Evolutionary conservation across 1,140 invertebrate species (phyloP), one percentile per base, ranked within the genome.

Genomic region (Phenacoccus solenopsis): DNA sequence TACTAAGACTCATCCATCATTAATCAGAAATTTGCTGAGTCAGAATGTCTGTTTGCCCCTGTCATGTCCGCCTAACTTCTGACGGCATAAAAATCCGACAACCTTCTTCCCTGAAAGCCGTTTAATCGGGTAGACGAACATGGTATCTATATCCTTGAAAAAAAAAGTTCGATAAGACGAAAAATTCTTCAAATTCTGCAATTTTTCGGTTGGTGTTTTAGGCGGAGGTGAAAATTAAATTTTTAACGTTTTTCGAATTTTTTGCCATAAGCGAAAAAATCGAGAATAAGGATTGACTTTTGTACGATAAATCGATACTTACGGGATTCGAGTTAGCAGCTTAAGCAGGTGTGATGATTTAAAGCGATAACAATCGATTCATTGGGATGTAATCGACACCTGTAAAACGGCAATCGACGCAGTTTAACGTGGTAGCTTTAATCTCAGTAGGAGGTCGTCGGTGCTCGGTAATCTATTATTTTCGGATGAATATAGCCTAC

Each of bases 111-210:
- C 21, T 24, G 59, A 64, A 64, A 64, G 25, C 59, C 21, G 21
- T 64, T 64, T 64, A 64, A 64, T 64, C 59, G 59, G 59, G 59
- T 64, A 64, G 59, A 64, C 59, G 59, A 64, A 64, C 59, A 64
- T 64, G 25, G 59, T 64, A 64, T 64, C 59, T 64, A 64, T 64
- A 64, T 64, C 59, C 59, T 64, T 64, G 2, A 64, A 64, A 64
- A 24, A n/a, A n/a, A 27, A 24, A 64, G 21, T 64, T 64, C 38
- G 5, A 2, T 5, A 49, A 49, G 38, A 49, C 38, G 38, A 49
- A 49, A 49, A 49, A 49, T 49, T 49, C 20, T 32, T 32, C 30
- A 16, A 49, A n/a, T n/a, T n/a, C n/a, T n/a, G n/a, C n/a, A n/a
- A n/a, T n/a, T n/a, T n/a, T n/a, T n/a, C n/a, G n/a, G n/a, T n/a